Base-by-base conservation (phyloP, 2,888 invertebrate genomes). In the Mythimna impura region DNA sequence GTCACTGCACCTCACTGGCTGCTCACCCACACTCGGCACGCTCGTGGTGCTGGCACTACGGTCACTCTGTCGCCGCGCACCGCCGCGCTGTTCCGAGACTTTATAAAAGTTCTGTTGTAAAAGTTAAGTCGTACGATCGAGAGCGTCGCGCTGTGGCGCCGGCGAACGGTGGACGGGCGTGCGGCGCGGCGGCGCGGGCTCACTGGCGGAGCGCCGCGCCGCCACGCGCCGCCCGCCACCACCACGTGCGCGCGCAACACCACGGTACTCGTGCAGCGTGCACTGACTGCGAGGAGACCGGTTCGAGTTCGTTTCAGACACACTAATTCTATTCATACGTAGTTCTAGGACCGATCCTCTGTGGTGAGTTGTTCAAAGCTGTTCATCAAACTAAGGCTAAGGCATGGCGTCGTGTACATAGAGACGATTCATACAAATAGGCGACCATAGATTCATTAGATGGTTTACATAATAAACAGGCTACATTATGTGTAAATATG, bases 101-200 rank as follows among this genome's bases (percentile, higher is more conserved):
- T 55, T 22, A 55, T n/a, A 20, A 58, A 73, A 73, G 78, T 73
- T 73, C 25, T 43, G 78, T 58, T 30, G n/a, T n/a, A 78, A 78
- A 73, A 73, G 73, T 73, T 73, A 22, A 50, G 30, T 70, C 57
- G 34, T 22, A 70, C 22, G n/a, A 54, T 40, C 22, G 40, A 20
- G 57, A 14, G 77, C 40, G 50, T n/a, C 17, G 55, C 30, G 78
- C 34, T 12, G 20, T 40, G n/a, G 17, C 12, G 68, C 54, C 76
- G n/a, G 12, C 34, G 43, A 22, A 20, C 40, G 25, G 43, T 30
- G 71, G 36, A 36, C 61, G 40, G 55, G 71, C 50, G n/a, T 43
- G 57, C 57, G 50, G 40, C 71, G 25, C 78, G 78, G 50, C 40
- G 25, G 36, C 78, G 71, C 78, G 71, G 40, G 17, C 57, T 71